Conservation (phyloP, 2,797 vertebrate genomes). For the Myotis pilosus region DNA sequence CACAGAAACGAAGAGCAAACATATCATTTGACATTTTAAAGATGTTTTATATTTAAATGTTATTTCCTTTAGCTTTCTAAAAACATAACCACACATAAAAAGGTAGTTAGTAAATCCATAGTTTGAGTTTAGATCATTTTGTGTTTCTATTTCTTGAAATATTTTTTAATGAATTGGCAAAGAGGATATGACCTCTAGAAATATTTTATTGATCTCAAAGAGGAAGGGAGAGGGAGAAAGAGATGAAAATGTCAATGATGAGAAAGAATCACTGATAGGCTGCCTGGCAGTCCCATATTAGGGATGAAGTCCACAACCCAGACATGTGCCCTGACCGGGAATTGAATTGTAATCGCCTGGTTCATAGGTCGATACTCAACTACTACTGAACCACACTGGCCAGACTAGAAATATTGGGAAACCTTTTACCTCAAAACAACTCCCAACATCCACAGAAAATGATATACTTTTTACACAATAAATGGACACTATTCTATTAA, state of each 20-base stretch:
- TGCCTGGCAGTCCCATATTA: no score
- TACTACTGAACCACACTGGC: no score
- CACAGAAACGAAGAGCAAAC: neutral
- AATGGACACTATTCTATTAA: neutral
- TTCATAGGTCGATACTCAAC: no score
- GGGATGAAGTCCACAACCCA: no score
- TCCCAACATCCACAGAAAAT: neutral
- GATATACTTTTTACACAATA: neutral
- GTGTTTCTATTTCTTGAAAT: neutral
- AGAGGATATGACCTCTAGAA: neutral
- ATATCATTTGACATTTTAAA: neutral
- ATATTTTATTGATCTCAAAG: neutral
- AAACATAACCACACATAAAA: neutral
- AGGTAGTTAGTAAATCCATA: neutral
- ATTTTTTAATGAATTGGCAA: neutral
- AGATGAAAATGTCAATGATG: no score
- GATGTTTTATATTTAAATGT: neutral
- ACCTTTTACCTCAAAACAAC: neutral
- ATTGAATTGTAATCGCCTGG: no score
- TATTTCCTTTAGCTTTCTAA: neutral
- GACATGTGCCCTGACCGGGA: no score
- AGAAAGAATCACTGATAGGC: no score
- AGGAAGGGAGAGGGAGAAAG: no score
- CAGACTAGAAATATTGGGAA: neutral
- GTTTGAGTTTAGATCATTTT: neutral